Base-by-base conservation (phyloP, 2,888 invertebrate genomes). In the Ormia ochracea region DNA sequence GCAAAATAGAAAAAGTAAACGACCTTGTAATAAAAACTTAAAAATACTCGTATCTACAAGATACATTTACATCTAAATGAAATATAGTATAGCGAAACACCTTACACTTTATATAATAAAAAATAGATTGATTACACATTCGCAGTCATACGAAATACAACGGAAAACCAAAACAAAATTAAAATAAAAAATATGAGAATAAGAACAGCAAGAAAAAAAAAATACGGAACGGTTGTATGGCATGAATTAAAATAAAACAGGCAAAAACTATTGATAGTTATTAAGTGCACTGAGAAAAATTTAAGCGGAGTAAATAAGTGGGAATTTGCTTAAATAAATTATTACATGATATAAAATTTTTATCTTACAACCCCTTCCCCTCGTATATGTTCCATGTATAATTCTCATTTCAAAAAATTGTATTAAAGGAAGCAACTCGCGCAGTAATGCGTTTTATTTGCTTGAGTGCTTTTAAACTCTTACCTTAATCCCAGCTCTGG, bases 11-110 rank as follows among this genome's bases (percentile, higher is more conserved):
- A 78, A 79, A 79, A 75, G 78, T 79, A 74, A 74, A 79, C 78
- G 78, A 79, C 78, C 78, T 79, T 79, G 78, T 69, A 79, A 75
- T 59, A 63, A 45, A 73, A 63, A 77, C 63, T 48, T 63, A 33
- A 31, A 73, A 72, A n/a, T n/a, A n/a, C n/a, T n/a, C 17, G 41
- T 48, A 58, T 58, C 45, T 43, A 14, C n/a, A 26, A 45, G 26
- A 45, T 36, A 63, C 43, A 33, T 58, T 69, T 58, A 69, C 61
- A 52, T 43, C 61, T 33, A 68, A 43, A 9, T 31, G 26, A 12
- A 58, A 54, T 41, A 19, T 59, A 21, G 23, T 41, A 31, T 7
- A 61, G 21, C n/a, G 38, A 73, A 73, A 65, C 63, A 73, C 45
- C 45, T 65, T 73, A 65, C 45, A 26, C 6, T 61, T 23, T 54